Evolutionary conservation across 2,797 vertebrate genomes (phyloP).

Genomic region (Sternotherus odoratus): DNA sequence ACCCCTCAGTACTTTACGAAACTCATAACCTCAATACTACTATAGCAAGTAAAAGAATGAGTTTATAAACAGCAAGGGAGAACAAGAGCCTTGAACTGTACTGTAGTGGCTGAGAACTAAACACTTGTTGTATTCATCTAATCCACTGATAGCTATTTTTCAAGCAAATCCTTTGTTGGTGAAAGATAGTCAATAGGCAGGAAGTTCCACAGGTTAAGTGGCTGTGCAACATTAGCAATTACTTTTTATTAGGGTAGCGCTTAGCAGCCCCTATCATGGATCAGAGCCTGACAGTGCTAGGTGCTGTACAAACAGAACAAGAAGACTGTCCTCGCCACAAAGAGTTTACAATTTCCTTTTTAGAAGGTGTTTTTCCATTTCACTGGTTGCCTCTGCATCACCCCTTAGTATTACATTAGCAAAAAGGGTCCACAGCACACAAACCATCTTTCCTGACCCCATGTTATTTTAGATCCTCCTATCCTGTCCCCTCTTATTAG

Average conservation of each 20-base stretch:
- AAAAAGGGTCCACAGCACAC: background rate
- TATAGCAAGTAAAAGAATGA: accelerated
- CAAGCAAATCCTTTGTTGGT: background rate
- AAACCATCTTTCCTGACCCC: background rate
- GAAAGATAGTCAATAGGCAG: background rate
- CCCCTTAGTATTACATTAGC: background rate
- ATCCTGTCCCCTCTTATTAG: background rate
- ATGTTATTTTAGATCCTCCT: background rate
- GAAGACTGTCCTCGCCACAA: background rate
- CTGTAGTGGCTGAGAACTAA: background rate
- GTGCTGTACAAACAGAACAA: background rate
- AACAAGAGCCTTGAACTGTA: background rate
- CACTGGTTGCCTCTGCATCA: background rate
- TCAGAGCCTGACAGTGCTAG: background rate
- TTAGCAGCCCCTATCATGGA: too few species aligned
- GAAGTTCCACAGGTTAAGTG: background rate
- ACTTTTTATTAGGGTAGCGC: too few species aligned
- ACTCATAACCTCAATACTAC: background rate
- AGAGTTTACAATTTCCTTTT: background rate
- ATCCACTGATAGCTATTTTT: background rate
- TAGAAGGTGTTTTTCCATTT: background rate
- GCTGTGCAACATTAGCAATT: background rate
- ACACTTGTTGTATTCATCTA: accelerated
- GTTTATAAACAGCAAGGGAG: background rate
- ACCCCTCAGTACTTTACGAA: background rate